Base-by-base conservation (phyloP, 92 coral and sea anemone species). In the Porites rus region DNA sequence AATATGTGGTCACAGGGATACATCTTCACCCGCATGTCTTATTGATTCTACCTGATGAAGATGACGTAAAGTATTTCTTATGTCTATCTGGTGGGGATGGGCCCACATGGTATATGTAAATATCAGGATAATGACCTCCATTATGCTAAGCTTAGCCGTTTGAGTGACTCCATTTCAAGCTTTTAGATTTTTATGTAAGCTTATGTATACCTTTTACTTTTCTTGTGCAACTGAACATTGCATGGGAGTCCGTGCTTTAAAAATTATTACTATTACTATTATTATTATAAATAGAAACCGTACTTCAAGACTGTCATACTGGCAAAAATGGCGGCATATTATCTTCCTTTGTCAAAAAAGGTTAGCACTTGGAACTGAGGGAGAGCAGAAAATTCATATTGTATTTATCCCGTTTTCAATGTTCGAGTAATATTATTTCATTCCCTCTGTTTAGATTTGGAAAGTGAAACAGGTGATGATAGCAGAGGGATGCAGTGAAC, bases 1-100 rank as follows among this genome's bases (percentile, higher is more conserved):
- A 68, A 60, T 65, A 43, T 81, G 87, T 80, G 90, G 72, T 59
- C 79, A 80, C 65, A 61, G 64, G 56, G 91, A 88, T 53, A 76
- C 89, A n/a, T 75, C 83, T 21, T 64, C 89, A 7, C 89, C 89
- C 25, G 75, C 75, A 71, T 87, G 86, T 66, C 86, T 87, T 70
- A 19, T 79, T 87, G 78, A 86, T 86, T 87, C 90, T 54, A 81
- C 67, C 78, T 58, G 78, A 63, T 79, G 53, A 76, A 69, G 70
- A 38, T 66, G 70, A 69, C 52, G 73, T 69, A 69, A 69, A 69
- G 73, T 69, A 69, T 69, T 66, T 66, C 28, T 66, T 66, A 66
- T 66, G 73, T 69, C 73, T 69, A 21, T 69, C 73, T 69, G 73
- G 18, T 16, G 73, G 73, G 51, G 73, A 24, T 8, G 52, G 74